A percentile compares a stretch with the other conserved stretches of the same genome.
phyloP scores from a whole-genome alignment of 2,113 vertebrate genomes.

The Microtus oregoni region DNA sequence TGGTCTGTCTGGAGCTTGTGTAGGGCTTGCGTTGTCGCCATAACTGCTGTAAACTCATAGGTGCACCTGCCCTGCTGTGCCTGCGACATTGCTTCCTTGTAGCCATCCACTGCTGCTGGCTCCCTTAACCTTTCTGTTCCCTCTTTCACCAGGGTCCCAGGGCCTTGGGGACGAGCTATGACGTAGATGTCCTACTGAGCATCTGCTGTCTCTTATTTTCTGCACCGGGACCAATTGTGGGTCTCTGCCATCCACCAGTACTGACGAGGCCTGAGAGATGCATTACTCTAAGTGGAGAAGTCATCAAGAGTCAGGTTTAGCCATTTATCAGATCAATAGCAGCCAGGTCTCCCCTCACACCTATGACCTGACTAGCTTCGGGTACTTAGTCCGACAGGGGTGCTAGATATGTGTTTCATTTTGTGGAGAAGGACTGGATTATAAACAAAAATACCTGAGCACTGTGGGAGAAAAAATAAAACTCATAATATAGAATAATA shows the following conservation, averaged over 20 bases:
- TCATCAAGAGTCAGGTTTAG: no score
- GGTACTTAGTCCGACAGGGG: neutral
- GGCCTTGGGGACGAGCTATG: neutral
- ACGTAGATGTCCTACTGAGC: neutral
- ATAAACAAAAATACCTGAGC: neutral
- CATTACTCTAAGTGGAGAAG: no score
- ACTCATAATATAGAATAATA: neutral
- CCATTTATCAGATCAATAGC: neutral
- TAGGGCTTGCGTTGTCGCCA: no score
- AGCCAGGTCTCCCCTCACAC: neutral
- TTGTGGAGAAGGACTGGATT: neutral
- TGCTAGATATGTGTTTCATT: neutral
- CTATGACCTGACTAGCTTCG: neutral
- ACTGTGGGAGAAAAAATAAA: neutral
- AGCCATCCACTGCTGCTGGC: no score
- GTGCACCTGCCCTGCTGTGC: neutral
- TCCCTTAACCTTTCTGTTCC: neutral
- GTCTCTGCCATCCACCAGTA: neutral
- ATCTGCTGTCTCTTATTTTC: neutral
- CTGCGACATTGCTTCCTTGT: neutral
- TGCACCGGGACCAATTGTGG: neutral
- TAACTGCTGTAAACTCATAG: neutral
- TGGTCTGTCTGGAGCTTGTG: neutral
- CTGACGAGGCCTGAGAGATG: neutral
- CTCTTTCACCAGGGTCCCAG: neutral